Base-by-base conservation (phyloP, 92 coral and sea anemone genomes). In the Porites cylindrica region DNA sequence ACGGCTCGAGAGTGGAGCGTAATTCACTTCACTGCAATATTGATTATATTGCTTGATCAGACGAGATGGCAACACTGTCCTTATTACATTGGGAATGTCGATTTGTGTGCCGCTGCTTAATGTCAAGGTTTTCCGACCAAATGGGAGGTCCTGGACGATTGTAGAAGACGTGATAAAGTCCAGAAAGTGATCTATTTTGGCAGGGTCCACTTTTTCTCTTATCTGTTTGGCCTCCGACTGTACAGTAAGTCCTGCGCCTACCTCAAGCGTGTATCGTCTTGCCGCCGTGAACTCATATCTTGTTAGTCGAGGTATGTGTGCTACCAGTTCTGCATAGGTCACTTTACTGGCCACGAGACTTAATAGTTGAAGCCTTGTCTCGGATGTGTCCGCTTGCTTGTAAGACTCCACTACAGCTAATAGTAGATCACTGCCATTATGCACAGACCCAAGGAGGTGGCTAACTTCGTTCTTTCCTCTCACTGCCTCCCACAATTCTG, bases 141-240 rank as follows among this genome's bases (percentile, higher is more conserved):
- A 90, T 10, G 91, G 93, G 38, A 90, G 84, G 53, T 90, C 91
- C 58, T 90, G 93, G 20, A 86, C 58, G 4, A 86, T 80, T 65
- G 81, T 81, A 17, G 87, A 73, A 38, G 87, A 54, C 5, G 91
- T 86, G 51, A 90, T 80, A 56, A 86, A 90, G 60, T 90, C 91
- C 2, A 90, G 47, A 77, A 86, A 90, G 76, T 90, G 91, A 20
- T 90, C 93, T 62, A 86, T 17, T 32, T 80, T 86, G 24, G 4
- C 54, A 66, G 86, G 21, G 32, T 90, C 88, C 47, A 87, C 78
- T 51, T 76, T 86, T 86, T 75, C 26, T 75, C 93, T 51, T 2
- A 75, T 32, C 70, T 79, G 78, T 51, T 86, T 79, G 73, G 19
- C 81, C 62, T 52, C 71, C 23, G 53, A 54, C 21, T 80, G 47